Conservation (phyloP, 53 echinoderm and acorn worm genomes). For the Arbacia lixula region DNA sequence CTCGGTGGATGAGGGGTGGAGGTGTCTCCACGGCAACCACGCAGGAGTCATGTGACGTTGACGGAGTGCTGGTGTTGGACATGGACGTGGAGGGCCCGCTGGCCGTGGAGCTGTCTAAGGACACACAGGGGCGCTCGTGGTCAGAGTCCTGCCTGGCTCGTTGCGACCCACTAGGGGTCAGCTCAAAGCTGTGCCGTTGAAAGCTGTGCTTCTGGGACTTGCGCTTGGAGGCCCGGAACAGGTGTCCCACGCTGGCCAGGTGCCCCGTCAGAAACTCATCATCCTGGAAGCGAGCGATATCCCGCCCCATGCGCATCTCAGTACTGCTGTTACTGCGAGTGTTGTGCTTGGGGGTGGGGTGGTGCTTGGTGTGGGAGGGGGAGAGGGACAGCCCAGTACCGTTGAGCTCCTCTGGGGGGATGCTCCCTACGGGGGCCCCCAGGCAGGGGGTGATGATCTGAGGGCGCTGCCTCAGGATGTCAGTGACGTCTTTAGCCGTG, state of each 20-base stretch:
- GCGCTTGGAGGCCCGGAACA: conserved; percentile 40
- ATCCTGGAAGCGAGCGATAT: neutral
- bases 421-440: conserved; percentile 70
- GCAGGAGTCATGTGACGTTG: conserved; percentile 44
- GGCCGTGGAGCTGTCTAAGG: conserved; percentile 11
- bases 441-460: conserved; percentile 83
- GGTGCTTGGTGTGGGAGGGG: conserved; percentile 50
- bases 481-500: conserved; percentile 72
- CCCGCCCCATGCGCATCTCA: conserved; percentile 26
- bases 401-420: conserved; percentile 75
- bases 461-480: conserved; percentile 55
- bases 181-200: conserved; percentile 1
- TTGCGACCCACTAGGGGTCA: conserved; percentile 6
- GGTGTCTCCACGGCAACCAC: conserved; percentile 11
- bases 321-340: conserved; percentile 35
- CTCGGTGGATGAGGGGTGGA: conserved; percentile 13
- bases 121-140: conserved; percentile 7
- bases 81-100: conserved; percentile 42
- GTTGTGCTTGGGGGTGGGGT: conserved; percentile 33
- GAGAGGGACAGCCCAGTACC: conserved; percentile 30
- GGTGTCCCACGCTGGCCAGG: conserved; percentile 35
- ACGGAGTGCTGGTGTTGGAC: conserved; percentile 31
- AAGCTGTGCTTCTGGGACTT: neutral
- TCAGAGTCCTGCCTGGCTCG: neutral
- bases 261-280: conserved; percentile 46